Evolutionary conservation across 2,113 vertebrate species (phyloP).

Genomic region (Lepus americanus): DNA sequence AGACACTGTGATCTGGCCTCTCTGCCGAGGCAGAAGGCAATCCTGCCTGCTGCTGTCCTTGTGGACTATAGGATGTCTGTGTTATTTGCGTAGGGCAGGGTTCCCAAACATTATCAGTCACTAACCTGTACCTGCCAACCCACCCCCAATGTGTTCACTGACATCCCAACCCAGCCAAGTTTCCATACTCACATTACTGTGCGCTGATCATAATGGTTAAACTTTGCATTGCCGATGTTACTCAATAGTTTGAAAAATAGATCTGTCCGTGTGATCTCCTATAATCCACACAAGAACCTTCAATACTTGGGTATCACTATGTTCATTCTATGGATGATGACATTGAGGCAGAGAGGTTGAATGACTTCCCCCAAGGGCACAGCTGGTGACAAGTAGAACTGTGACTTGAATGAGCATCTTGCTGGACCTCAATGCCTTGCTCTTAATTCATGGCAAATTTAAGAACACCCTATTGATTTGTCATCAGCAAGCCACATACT

Average conservation of each 20-base stretch:
- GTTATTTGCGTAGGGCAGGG: background rate
- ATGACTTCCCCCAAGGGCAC: background rate
- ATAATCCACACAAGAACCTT: background rate
- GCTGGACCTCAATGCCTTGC: background rate
- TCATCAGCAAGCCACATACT: background rate
- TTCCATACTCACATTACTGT: background rate
- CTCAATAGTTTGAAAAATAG: background rate
- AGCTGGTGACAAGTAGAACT: background rate
- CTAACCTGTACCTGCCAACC: background rate
- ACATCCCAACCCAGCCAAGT: background rate
- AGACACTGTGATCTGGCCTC: accelerated
- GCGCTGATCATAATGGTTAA: background rate
- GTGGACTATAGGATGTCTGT: background rate
- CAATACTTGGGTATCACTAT: too few species aligned
- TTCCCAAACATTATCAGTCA: background rate
- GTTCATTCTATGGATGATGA: background rate
- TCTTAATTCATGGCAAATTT: background rate
- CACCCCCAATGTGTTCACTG: background rate
- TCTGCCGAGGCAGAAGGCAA: too few species aligned
- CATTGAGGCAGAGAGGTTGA: background rate
- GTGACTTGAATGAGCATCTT: background rate
- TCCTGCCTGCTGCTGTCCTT: accelerated
- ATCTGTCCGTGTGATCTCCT: background rate
- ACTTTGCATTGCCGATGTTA: background rate
- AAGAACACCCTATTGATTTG: background rate